These are phyloP conservation scores for Xyrichtys novacula DNA, from an alignment of 2,797 vertebrate species.

Conservation along the genomic window DNA sequence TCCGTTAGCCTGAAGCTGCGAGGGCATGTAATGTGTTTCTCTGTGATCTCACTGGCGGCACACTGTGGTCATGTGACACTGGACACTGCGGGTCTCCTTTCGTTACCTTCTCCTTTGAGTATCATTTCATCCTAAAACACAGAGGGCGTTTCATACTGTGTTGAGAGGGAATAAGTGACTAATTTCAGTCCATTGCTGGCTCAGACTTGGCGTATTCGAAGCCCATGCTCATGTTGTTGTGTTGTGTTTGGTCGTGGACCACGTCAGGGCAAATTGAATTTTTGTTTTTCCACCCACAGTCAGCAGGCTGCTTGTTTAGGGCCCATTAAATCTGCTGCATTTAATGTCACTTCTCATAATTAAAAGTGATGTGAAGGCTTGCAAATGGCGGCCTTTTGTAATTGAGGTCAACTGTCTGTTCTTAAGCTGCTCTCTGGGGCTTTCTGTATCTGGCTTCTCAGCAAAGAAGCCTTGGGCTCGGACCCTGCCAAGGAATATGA, in stretches of 20 bases:
- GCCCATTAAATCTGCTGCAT: constrained; percentile 43
- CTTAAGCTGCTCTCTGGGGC: neutral
- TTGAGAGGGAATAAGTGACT: neutral
- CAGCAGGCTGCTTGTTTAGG: constrained; percentile 47
- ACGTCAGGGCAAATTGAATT: constrained; percentile 34
- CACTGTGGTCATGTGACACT: constrained; percentile 1
- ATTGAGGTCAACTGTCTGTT: constrained; percentile 39
- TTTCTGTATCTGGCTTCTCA: constrained; percentile 23
- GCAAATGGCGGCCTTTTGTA: constrained; percentile 32
- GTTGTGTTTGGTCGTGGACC: constrained; percentile 31
- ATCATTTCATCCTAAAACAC: neutral
- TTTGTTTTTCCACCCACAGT: constrained; percentile 34
- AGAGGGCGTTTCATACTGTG: neutral
- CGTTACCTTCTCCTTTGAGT: constrained; percentile 12
- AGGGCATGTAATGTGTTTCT: neutral
- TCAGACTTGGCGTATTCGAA: constrained; percentile 1
- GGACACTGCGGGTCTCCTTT: neutral
- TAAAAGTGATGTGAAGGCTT: constrained; percentile 44
- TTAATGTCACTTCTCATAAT: constrained; percentile 48
- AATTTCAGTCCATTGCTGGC: constrained; percentile 21
- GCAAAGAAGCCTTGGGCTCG: neutral
- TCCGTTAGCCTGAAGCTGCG: neutral
- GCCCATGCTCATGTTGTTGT: constrained; percentile 14
- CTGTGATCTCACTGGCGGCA: neutral
- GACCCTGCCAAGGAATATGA: neutral